Base-by-base conservation (phyloP, 1,140 invertebrate genomes). In the Octopus sinensis region DNA sequence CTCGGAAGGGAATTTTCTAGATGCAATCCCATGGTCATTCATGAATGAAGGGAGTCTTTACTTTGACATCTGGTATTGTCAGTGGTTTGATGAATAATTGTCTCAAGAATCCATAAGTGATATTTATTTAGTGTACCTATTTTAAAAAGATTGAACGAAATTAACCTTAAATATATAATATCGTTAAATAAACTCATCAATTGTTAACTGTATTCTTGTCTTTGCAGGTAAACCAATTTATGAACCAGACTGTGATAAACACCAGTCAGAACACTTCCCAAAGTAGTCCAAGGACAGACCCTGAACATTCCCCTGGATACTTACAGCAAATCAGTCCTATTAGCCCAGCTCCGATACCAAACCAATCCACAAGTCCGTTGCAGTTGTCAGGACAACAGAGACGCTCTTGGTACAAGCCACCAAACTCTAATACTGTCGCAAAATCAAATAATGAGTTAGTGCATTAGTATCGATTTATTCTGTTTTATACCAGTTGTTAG, bases 231-330 rank as follows among this genome's bases (percentile, higher is more conserved):
- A 77, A 77, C 23, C 76, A 77, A 17, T 77, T 77, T 77, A 17
- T 77, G 23, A 86, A 85, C 12, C 89, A 90, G 88, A 89, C 78
- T 89, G 83, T 84, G 87, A 87, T 78, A 90, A 88, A 78, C 84
- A 87, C 54, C 87, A 88, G 12, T 90, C 90, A 80, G 87, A n/a
- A 90, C 89, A 23, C 89, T 87, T 78, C 84, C 85, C 79, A 84
- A 84, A 53, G 87, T 76, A 86, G 84, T 82, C 83, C 86, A 52
- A 56, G 79, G 30, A 83, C 79, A 78, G 84, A 82, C 43, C 30
- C 68, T 73, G 86, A 88, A n/a, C 81, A 81, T 10, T 87, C 87
- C 0, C 84, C 86, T 9, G 83, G 81, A n/a, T 87, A 87, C 78
- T 76, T 84, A 43, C 82, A 83, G 51, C 86, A 88, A 76, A 83